phyloP scores from a whole-genome alignment of 2,888 invertebrate species.

The Chaitophorus viminalis region DNA sequence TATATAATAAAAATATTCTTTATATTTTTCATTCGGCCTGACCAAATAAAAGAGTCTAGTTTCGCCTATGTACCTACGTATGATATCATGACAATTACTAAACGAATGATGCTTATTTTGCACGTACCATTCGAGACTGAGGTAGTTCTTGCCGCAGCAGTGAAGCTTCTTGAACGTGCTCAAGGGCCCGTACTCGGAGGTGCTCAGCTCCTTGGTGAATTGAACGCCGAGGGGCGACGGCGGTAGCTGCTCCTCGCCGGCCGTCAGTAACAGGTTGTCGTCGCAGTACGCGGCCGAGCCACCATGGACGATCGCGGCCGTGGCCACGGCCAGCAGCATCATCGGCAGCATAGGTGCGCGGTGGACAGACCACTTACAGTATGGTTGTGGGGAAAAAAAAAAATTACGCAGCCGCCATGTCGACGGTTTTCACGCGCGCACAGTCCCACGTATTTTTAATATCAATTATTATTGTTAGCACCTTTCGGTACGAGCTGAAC shows the following conservation, averaged over 20 bases:
- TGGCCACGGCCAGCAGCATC: neutral
- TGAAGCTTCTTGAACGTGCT: slow-evolving; percentile 80
- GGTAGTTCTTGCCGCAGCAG: slow-evolving; percentile 80
- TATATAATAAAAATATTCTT: too few relatives aligned
- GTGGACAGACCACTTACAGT: neutral
- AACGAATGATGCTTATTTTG: too few relatives aligned
- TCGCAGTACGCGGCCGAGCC: slow-evolving; percentile 41
- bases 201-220: slow-evolving; percentile 79
- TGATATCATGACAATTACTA: too few relatives aligned
- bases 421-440: neutral
- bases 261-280: slow-evolving; percentile 19
- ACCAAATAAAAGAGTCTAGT: too few relatives aligned
- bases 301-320: neutral
- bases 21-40: too few relatives aligned
- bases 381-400: neutral
- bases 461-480: too few relatives aligned
- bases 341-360: neutral
- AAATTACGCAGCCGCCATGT: neutral
- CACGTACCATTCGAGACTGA: slow-evolving; percentile 83
- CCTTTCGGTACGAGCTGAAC: too few relatives aligned
- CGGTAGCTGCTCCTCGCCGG: neutral
- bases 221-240: slow-evolving; percentile 71
- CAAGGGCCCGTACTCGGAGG: slow-evolving; percentile 76
- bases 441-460: neutral
- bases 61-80: too few relatives aligned